These are phyloP conservation scores for Drosophila koepferae DNA, from an alignment of 2,888 invertebrate genomes.

Conservation along the genomic window DNA sequence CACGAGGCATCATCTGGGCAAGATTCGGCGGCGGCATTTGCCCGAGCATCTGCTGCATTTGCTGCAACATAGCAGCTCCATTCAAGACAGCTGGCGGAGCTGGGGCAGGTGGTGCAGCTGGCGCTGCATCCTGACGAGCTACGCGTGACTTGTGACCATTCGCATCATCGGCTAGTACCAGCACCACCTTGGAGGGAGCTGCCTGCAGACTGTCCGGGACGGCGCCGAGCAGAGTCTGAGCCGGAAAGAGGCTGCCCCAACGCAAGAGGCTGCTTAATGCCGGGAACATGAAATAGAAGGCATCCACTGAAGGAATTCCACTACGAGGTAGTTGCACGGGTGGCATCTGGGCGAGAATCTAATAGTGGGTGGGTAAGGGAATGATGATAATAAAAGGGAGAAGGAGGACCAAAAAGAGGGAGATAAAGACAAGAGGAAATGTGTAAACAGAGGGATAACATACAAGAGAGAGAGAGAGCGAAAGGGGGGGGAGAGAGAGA, in stretches of 20 bases:
- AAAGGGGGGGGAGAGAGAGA: no score
- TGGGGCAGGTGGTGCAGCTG: not conserved
- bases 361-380: not conserved
- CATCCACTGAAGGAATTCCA: constrained; percentile 48
- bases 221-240: constrained; percentile 55
- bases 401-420: not conserved
- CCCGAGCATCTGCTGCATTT: constrained; percentile 37
- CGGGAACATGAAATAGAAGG: constrained; percentile 63
- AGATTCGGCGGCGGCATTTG: constrained; percentile 40
- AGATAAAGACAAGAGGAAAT: no score
- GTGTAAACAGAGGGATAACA: not conserved
- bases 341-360: constrained; percentile 68
- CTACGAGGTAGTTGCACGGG: constrained; percentile 28
- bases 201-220: constrained; percentile 47
- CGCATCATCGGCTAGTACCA: constrained; percentile 78
- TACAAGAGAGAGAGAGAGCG: not conserved
- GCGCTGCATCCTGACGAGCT: constrained; percentile 52
- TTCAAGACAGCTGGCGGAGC: not conserved
- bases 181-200: constrained; percentile 74
- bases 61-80: constrained; percentile 16
- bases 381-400: no score
- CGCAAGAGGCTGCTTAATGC: constrained; percentile 66
- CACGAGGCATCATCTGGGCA: constrained; percentile 23
- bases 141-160: constrained; percentile 51
- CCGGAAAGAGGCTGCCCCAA: constrained; percentile 67